Evolutionary conservation across 2,797 vertebrate species (phyloP).

Genomic region (Scleropages formosus): DNA sequence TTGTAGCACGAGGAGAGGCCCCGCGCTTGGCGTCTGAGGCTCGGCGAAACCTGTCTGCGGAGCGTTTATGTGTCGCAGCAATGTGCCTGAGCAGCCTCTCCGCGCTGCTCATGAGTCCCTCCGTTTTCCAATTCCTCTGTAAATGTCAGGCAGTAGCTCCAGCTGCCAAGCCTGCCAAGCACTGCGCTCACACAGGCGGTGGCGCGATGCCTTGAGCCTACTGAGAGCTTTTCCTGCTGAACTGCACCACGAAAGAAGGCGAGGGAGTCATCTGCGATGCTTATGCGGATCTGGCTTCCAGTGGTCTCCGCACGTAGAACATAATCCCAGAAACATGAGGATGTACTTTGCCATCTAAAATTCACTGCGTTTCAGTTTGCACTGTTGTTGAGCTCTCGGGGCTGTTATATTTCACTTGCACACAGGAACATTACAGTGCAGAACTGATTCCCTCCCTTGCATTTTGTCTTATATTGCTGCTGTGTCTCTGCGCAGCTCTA

Average conservation of each 20-base stretch:
- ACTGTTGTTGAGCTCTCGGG: no score
- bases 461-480: no score
- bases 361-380: no score
- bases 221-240: background rate
- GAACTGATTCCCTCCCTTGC: no score
- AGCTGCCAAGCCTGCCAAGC: background rate
- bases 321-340: no score
- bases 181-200: background rate
- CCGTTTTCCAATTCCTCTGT: slow-evolving; percentile 45
- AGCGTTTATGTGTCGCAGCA: slow-evolving; percentile 48
- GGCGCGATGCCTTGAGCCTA: background rate
- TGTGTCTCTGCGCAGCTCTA: no score
- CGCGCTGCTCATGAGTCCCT: slow-evolving; percentile 15
- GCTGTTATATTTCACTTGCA: no score
- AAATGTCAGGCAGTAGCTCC: slow-evolving; percentile 41
- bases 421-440: no score
- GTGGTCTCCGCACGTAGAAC: no score
- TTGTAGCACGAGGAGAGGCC: background rate
- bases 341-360: no score
- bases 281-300: background rate
- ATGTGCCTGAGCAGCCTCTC: slow-evolving; percentile 38
- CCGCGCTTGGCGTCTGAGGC: slow-evolving; percentile 8
- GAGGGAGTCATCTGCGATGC: background rate
- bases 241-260: background rate
- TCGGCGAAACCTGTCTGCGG: slow-evolving; percentile 5